These are phyloP conservation scores for Xerus rutilus DNA, from an alignment of 2,797 vertebrate genomes.

Conservation along the genomic window DNA sequence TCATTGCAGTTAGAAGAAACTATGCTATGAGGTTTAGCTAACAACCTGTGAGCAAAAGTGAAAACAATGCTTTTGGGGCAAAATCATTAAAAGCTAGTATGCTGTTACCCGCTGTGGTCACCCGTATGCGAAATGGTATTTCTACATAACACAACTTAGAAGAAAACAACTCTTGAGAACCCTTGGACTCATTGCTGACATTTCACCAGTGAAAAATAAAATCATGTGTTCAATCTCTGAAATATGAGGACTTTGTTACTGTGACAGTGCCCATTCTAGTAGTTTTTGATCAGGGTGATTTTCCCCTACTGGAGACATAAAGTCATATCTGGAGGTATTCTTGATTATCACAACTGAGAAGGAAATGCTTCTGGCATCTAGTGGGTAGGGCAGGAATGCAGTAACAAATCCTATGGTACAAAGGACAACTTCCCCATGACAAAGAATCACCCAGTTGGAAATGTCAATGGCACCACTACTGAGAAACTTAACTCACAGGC, in stretches of 20 bases:
- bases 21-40: neutral
- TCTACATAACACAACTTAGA: neutral
- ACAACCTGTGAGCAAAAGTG: neutral
- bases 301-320: neutral
- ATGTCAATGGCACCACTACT: neutral
- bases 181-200: neutral
- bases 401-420: neutral
- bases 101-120: neutral
- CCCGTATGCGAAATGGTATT: neutral
- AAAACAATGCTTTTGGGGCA: neutral
- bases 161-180: neutral
- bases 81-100: neutral
- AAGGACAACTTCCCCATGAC: accelerated
- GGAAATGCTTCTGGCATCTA: neutral
- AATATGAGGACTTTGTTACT: neutral
- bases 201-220: neutral
- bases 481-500: neutral
- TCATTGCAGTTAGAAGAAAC: neutral
- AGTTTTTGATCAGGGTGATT: neutral
- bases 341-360: neutral
- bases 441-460: neutral
- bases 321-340: neutral
- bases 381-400: neutral
- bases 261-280: no score
- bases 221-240: neutral